Percentiles rank a stretch among this genome's conserved stretches.
Conservation (phyloP, 2,888 invertebrate genomes). For the Agriotes lineatus region DNA sequence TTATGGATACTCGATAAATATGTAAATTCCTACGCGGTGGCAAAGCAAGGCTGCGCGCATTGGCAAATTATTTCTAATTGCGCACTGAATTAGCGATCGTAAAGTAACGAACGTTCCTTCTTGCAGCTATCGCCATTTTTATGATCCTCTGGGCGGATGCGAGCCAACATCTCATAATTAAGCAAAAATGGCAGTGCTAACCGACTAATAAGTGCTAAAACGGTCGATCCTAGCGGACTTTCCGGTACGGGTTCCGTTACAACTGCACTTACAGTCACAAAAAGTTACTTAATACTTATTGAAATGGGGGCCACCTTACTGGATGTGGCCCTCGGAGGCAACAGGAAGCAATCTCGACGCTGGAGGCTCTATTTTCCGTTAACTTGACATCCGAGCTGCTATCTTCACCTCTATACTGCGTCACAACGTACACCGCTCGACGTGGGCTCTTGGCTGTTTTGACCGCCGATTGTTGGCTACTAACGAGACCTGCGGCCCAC, state of each 20-base stretch:
- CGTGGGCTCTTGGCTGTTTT: neutral
- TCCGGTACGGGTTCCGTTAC: conserved; percentile 48
- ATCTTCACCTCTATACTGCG: conserved; percentile 34
- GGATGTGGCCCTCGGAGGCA: conserved; percentile 50
- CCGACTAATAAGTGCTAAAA: conserved; percentile 33
- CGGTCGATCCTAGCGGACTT: conserved; percentile 42
- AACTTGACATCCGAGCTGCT: conserved; percentile 52
- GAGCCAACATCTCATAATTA: conserved; percentile 23
- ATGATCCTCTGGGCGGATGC: neutral
- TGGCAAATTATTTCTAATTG: too few species aligned
- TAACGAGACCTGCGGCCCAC: too few species aligned
- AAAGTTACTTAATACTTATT: conserved; percentile 43
- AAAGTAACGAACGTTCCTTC: neutral
- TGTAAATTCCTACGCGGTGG: too few species aligned
- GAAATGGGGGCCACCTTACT: conserved; percentile 43
- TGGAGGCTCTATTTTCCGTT: conserved; percentile 52
- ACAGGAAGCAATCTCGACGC: conserved; percentile 52
- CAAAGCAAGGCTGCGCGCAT: too few species aligned
- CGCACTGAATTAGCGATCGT: neutral
- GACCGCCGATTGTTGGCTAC: conserved; percentile 2
- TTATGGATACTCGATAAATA: too few species aligned
- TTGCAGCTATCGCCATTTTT: neutral
- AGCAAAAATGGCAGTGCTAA: conserved; percentile 30
- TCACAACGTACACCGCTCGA: conserved; percentile 14
- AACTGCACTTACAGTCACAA: conserved; percentile 41